phyloP scores from a whole-genome alignment of 2,888 invertebrate species.

The Alitta virens region DNA sequence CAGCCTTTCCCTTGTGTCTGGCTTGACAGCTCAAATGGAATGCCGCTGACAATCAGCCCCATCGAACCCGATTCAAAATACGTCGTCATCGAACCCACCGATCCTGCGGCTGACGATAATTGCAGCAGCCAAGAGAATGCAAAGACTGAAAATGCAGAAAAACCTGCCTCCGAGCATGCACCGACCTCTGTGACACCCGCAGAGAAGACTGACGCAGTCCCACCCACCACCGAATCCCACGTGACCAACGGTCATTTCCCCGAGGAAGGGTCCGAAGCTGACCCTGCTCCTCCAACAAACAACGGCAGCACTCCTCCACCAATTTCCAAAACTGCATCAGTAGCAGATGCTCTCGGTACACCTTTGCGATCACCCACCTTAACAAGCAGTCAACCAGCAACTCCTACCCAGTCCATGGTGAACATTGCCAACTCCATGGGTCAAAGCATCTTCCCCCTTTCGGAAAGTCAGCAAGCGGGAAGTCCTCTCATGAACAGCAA shows the following conservation, averaged over 20 bases:
- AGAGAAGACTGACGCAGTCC: background rate
- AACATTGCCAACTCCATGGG: background rate
- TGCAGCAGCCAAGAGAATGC: too few relatives aligned
- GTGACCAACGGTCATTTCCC: background rate
- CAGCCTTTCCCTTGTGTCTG: background rate
- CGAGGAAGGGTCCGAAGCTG: too few relatives aligned
- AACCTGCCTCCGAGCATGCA: too few relatives aligned
- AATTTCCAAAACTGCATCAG: too few relatives aligned
- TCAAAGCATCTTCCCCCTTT: background rate
- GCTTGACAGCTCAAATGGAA: background rate
- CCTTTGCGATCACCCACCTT: background rate
- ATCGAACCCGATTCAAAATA: background rate
- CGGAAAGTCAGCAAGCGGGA: background rate
- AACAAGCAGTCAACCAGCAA: background rate
- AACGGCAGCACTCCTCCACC: conserved; percentile 1
- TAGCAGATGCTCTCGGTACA: background rate
- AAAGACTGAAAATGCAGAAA: too few relatives aligned
- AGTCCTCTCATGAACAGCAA: too few relatives aligned
- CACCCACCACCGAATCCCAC: background rate
- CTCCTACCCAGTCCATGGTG: background rate
- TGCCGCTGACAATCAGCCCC: background rate
- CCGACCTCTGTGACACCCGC: too few relatives aligned
- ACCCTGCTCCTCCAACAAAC: background rate
- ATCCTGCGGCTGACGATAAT: too few relatives aligned
- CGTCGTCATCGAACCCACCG: too few relatives aligned